A percentile compares a stretch with the other conserved stretches of the same genome.
Evolutionary conservation across 2,797 vertebrate species (phyloP).

Genomic region (Rhinophrynus dorsalis): DNA sequence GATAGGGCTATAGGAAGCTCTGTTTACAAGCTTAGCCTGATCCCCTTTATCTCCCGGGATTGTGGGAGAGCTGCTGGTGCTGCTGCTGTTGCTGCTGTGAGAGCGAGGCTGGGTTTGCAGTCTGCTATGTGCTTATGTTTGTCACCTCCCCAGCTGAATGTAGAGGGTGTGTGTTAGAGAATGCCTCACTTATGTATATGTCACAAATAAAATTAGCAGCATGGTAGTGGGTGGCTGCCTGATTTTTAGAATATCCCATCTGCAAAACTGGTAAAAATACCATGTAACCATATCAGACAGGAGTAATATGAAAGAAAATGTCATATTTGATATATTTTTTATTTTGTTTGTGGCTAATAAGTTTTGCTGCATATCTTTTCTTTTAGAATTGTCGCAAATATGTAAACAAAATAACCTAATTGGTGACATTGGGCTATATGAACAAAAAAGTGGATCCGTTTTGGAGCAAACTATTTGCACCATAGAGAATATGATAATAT

Average conservation of each 20-base stretch:
- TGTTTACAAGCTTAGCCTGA: not conserved
- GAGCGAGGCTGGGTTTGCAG: conserved; percentile 41
- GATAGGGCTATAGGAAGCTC: not conserved
- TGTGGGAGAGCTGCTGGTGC: conserved; percentile 3
- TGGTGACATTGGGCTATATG: too few species aligned
- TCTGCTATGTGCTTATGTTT: conserved; percentile 16
- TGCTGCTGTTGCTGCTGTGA: conserved; percentile 13
- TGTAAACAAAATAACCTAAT: too few species aligned
- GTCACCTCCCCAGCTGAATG: conserved; percentile 19
- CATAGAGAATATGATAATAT: too few species aligned
- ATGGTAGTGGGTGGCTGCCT: not conserved
- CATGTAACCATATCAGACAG: too few species aligned
- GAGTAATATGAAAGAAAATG: too few species aligned
- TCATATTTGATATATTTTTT: too few species aligned
- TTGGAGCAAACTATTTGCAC: too few species aligned
- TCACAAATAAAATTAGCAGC: conserved; percentile 3
- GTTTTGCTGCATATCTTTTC: too few species aligned
- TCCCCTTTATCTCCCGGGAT: conserved; percentile 13
- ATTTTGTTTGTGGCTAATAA: too few species aligned
- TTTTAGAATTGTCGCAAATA: too few species aligned
- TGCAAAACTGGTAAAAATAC: too few species aligned
- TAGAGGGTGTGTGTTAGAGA: conserved; percentile 15
- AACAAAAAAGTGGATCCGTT: too few species aligned
- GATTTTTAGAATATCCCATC: not conserved
- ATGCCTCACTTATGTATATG: conserved; percentile 14